Base-by-base conservation (phyloP, 1,140 invertebrate genomes). In the Drosophila arizonae region DNA sequence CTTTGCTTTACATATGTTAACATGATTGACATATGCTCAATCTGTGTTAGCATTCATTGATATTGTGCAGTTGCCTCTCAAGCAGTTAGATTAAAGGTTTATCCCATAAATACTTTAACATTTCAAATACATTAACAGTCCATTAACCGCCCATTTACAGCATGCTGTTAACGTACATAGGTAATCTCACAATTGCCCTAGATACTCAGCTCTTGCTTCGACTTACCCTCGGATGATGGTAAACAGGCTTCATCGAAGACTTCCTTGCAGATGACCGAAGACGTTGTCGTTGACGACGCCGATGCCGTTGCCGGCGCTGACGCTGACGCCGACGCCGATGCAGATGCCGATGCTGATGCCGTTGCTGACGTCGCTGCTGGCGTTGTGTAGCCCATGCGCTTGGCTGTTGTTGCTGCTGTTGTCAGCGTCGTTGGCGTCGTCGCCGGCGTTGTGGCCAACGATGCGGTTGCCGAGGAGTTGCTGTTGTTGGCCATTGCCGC, bases 181-280 rank as follows among this genome's bases (percentile, higher is more conserved):
- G 1, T 9, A 36, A 36, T 36, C 33, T 1, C 21, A 24, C 21
- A 24, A 24, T 24, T 11, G 9, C 36, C 36, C 33, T 10, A 36
- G 33, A 36, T 36, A 36, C 8, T 10, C 11, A 39, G 36, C 33
- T 9, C 6, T 33, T 39, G 0, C 21, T 50, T 13, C 21, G 51
- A 79, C 92, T 91, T 92, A 96, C 96, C 96, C 93, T 96, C 95
- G 68, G 94, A 93, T 15, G 95, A 96, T 58, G 96, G 95, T 86
- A 95, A 94, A 81, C 95, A 96, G 63, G 94, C 94, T 92, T 96
- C 96, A 92, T 96, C 95, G 92, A 96, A 97, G 58, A 96, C 94
- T 92, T 96, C 96, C 91, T 95, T 94, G 92, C 96, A 96, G 68
- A 95, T 94, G 75, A 96, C 93, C 24, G 94, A 94, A 43, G 89